Conservation (phyloP, 1,140 invertebrate species). For the Ceratina calcarata region DNA sequence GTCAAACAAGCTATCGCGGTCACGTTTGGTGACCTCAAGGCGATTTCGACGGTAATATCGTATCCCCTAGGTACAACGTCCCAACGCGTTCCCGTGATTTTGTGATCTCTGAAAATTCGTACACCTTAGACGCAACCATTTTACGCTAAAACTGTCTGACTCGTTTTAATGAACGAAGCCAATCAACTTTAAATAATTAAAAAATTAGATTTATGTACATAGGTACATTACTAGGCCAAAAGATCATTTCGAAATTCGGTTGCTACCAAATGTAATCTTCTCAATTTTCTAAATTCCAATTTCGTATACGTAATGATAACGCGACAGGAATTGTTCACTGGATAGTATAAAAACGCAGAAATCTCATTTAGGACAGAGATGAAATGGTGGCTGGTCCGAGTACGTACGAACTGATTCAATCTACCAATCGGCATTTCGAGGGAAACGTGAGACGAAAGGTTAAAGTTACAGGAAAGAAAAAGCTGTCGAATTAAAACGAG, state of each 20-base stretch:
- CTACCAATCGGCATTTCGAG: constrained; percentile 11
- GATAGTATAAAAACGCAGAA: background rate
- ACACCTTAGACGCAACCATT: no score
- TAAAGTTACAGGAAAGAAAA: background rate
- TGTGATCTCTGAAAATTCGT: background rate
- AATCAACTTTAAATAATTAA: no score
- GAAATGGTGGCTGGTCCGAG: no score
- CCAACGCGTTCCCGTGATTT: background rate
- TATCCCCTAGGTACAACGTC: no score
- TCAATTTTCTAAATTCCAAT: background rate
- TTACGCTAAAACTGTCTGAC: background rate
- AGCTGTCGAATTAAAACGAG: background rate
- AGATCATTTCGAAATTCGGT: no score
- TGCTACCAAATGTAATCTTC: background rate
- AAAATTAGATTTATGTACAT: no score
- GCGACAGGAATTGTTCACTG: background rate
- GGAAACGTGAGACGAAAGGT: constrained; percentile 13
- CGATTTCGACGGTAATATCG: background rate
- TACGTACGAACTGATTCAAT: constrained; percentile 12
- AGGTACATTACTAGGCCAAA: no score
- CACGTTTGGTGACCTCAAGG: constrained; percentile 24
- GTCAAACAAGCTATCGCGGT: constrained; percentile 24
- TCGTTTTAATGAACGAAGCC: no score
- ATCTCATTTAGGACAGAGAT: no score
- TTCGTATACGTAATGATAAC: background rate